Percentiles rank a stretch among this genome's conserved stretches.
Evolutionary conservation across 2,888 invertebrate species (phyloP).

Genomic region (Drosophila paranaensis): DNA sequence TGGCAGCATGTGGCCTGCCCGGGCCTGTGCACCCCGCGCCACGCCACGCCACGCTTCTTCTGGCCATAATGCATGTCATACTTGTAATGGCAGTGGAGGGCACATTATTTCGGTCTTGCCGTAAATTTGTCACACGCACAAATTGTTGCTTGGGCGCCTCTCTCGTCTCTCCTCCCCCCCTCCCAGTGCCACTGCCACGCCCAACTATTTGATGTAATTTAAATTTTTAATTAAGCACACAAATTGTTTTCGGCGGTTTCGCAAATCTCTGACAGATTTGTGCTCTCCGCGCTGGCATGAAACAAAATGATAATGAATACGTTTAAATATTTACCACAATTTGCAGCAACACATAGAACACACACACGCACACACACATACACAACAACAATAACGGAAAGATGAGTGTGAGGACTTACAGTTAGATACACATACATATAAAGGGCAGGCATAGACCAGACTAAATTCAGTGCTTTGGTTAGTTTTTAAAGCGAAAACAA

Average conservation of each 20-base stretch:
- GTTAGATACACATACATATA: conserved; percentile 15
- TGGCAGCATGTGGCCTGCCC: conserved; percentile 75
- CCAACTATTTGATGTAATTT: conserved; percentile 77
- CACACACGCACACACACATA: conserved; percentile 27
- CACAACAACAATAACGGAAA: conserved; percentile 34
- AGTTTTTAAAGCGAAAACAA: conserved; percentile 43
- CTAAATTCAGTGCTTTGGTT: conserved; percentile 26
- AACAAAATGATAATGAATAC: conserved; percentile 74
- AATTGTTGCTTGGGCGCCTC: conserved; percentile 49
- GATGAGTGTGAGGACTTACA: conserved; percentile 25
- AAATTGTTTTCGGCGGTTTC: conserved; percentile 75
- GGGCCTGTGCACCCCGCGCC: conserved; percentile 6
- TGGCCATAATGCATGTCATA: conserved; percentile 74
- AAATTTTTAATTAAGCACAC: conserved; percentile 81
- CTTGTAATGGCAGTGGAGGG: conserved; percentile 58
- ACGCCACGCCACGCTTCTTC: conserved; percentile 3
- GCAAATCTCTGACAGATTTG: conserved; percentile 72
- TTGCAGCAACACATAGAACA: conserved; percentile 47
- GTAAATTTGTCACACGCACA: conserved; percentile 74
- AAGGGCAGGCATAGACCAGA: conserved; percentile 7
- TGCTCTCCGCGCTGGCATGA: conserved; percentile 50
- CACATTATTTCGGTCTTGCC: conserved; percentile 30
- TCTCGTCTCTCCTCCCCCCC: neutral
- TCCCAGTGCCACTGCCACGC: neutral
- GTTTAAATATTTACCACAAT: conserved; percentile 77